Conservation (phyloP, 2,113 vertebrate species). For the Dicrurus megarhynchus region DNA sequence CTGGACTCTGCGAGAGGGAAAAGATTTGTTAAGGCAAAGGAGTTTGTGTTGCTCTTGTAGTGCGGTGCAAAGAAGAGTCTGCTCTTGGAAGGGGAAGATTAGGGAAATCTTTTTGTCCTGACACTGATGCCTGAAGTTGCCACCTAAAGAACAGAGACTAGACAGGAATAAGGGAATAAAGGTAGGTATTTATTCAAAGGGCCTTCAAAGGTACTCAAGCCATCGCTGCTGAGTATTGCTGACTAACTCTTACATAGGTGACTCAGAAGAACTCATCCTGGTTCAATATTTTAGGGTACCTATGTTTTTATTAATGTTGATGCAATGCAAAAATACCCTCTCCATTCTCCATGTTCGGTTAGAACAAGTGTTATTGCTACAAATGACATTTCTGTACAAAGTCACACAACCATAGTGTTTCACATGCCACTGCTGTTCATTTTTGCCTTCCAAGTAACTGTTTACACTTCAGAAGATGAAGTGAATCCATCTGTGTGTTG, state of each 20-base stretch:
- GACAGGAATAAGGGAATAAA: no score
- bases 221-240: background rate
- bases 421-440: background rate
- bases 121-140: no score
- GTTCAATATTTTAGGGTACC: background rate
- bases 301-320: background rate
- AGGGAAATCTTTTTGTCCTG: no score
- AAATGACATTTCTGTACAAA: background rate
- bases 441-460: conserved; percentile 24
- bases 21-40: no score
- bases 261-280: background rate
- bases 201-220: background rate
- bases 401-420: background rate
- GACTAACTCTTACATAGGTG: background rate
- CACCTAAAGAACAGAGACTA: no score
- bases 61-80: no score
- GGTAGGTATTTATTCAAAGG: no score
- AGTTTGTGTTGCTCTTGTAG: no score
- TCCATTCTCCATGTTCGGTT: background rate
- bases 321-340: background rate
- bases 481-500: conserved; percentile 17
- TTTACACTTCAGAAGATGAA: background rate
- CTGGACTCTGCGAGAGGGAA: no score
- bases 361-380: background rate
- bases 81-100: no score